These are phyloP conservation scores for Microcebus tavaratra DNA, from an alignment of 2,113 vertebrate genomes.

Conservation along the genomic window DNA sequence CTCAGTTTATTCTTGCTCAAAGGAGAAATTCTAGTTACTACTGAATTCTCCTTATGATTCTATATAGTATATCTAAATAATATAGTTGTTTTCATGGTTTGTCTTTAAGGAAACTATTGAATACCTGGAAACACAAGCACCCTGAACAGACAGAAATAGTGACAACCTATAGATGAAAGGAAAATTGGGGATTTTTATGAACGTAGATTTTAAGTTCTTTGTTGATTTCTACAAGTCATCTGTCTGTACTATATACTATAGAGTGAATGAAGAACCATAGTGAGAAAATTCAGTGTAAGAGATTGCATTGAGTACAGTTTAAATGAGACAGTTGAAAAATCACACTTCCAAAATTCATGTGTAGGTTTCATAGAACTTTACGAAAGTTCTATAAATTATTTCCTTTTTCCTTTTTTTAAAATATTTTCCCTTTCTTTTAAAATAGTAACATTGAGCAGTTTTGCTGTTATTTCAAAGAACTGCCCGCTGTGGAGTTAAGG, in stretches of 20 bases:
- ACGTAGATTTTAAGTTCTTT: neutral
- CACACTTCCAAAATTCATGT: neutral
- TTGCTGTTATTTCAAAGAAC: conserved; percentile 98
- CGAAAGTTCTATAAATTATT: neutral
- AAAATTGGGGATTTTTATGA: neutral
- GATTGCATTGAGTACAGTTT: neutral
- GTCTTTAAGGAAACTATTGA: neutral
- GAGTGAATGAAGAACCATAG: neutral
- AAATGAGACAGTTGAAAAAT: neutral
- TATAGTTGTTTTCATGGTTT: neutral
- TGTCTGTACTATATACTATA: neutral
- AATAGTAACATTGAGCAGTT: conserved; percentile 97
- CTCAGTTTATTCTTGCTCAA: neutral
- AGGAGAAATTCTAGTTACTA: conserved; percentile 19
- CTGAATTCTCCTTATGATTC: neutral
- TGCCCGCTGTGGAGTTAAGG: conserved; percentile 96
- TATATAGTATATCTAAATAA: neutral
- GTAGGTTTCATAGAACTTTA: conserved; percentile 17
- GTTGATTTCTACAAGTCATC: conserved; percentile 2
- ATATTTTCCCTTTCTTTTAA: conserved; percentile 66
- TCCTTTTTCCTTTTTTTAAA: neutral
- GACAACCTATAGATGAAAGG: neutral
- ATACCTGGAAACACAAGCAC: neutral
- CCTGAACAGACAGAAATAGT: neutral
- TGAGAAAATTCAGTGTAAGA: neutral